Percentiles rank a stretch among this genome's conserved stretches.
Evolutionary conservation across 1,140 invertebrate genomes (phyloP).

Genomic region (Apis florea): DNA sequence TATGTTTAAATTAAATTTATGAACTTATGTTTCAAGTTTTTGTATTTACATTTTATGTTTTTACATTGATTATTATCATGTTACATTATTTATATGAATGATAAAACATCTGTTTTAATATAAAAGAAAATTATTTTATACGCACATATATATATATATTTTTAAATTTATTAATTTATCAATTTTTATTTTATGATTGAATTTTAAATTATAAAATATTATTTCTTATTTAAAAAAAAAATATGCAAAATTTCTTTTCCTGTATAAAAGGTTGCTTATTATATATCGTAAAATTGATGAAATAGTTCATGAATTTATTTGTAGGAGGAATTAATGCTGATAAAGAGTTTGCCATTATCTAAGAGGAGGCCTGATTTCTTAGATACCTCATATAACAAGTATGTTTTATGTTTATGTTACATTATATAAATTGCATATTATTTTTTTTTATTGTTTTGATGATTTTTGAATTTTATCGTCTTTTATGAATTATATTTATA

Average conservation of each 20-base stretch:
- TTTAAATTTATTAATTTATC: background rate
- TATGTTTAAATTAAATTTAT: too few species aligned
- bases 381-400: slow-evolving; percentile 82
- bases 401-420: slow-evolving; percentile 18
- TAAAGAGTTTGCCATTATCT: slow-evolving; percentile 82
- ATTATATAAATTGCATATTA: background rate
- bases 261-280: background rate
- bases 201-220: background rate
- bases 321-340: slow-evolving; percentile 83
- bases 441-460: background rate
- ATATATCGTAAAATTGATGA: background rate
- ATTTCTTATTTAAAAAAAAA: background rate
- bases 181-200: background rate
- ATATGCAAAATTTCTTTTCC: background rate
- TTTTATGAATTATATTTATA: background rate
- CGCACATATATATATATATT: background rate
- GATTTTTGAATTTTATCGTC: slow-evolving; percentile 20
- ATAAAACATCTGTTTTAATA: too few species aligned
- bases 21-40: too few species aligned
- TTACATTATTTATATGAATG: too few species aligned
- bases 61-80: too few species aligned
- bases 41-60: too few species aligned
- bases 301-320: slow-evolving; percentile 39
- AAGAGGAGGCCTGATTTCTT: slow-evolving; percentile 82
- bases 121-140: too few species aligned